A percentile compares a stretch with the other conserved stretches of the same genome.
These are phyloP conservation scores for Platycercus adscitus DNA, from an alignment of 2,113 vertebrate genomes.

Conservation along the genomic window DNA sequence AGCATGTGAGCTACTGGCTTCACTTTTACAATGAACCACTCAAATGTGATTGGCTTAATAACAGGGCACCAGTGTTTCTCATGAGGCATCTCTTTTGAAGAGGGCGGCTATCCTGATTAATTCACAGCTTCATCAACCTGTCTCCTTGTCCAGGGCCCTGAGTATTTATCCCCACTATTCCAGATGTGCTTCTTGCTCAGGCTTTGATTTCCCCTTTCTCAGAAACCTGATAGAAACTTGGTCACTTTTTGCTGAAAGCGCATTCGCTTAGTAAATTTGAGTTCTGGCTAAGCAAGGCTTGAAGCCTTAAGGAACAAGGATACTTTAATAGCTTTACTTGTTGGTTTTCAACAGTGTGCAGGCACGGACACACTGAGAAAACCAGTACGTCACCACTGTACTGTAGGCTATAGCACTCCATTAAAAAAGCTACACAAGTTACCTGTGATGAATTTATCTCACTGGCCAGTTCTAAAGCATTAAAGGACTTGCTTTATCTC, in stretches of 20 bases:
- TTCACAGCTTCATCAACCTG: background rate
- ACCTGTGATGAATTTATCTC: background rate
- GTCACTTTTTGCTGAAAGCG: background rate
- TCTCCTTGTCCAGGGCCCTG: background rate
- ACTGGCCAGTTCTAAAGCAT: background rate
- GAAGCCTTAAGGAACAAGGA: background rate
- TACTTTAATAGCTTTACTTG: background rate
- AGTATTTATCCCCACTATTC: background rate
- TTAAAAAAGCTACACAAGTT: background rate
- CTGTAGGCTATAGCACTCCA: background rate
- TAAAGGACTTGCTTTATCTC: background rate
- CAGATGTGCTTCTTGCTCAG: background rate
- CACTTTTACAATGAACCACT: background rate
- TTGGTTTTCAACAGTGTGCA: background rate
- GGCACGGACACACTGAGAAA: background rate
- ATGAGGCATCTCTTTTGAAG: background rate
- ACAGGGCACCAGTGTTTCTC: background rate
- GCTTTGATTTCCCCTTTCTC: background rate
- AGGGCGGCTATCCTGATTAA: background rate
- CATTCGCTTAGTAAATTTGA: background rate
- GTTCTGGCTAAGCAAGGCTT: background rate
- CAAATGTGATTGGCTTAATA: background rate
- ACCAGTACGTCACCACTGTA: too few species aligned
- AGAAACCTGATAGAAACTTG: background rate
- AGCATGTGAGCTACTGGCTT: background rate